These are phyloP conservation scores for Gambusia yucatana DNA, from an alignment of 2,797 vertebrate species.

Conservation along the genomic window DNA sequence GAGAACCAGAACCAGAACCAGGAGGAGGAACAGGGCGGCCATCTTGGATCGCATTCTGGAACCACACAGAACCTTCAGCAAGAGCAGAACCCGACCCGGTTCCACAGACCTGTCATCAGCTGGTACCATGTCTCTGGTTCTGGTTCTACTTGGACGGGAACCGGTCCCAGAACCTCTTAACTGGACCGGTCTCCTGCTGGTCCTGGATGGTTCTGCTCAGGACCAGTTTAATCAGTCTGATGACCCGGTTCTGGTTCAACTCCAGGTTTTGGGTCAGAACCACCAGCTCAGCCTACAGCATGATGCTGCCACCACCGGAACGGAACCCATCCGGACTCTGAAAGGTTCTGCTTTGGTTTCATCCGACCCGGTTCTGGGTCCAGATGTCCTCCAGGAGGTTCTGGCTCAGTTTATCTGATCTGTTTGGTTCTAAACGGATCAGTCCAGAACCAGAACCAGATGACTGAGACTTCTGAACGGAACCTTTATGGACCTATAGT, in stretches of 20 bases:
- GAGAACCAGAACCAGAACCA: conserved; percentile 59
- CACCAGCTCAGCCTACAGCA: too few relatives aligned
- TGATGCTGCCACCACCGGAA: too few relatives aligned
- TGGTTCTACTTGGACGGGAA: background rate
- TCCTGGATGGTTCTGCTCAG: too few relatives aligned
- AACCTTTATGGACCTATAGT: background rate
- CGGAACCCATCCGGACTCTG: background rate
- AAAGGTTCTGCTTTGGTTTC: background rate
- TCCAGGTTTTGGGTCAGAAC: too few relatives aligned
- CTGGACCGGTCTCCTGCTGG: too few relatives aligned
- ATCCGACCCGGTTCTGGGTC: background rate
- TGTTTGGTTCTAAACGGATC: background rate
- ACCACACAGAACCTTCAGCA: background rate
- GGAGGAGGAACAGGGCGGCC: conserved; percentile 80
- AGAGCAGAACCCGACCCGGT: background rate
- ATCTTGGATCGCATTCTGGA: conserved; percentile 85
- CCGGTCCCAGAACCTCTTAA: too few relatives aligned
- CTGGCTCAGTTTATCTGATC: too few relatives aligned
- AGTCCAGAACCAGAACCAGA: too few relatives aligned
- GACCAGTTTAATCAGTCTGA: too few relatives aligned
- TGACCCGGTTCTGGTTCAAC: too few relatives aligned
- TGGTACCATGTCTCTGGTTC: background rate
- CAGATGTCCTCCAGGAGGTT: background rate
- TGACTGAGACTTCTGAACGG: background rate
- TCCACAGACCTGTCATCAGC: background rate